These are phyloP conservation scores for Calycopis cecrops DNA, from an alignment of 1,140 invertebrate genomes.

Conservation along the genomic window DNA sequence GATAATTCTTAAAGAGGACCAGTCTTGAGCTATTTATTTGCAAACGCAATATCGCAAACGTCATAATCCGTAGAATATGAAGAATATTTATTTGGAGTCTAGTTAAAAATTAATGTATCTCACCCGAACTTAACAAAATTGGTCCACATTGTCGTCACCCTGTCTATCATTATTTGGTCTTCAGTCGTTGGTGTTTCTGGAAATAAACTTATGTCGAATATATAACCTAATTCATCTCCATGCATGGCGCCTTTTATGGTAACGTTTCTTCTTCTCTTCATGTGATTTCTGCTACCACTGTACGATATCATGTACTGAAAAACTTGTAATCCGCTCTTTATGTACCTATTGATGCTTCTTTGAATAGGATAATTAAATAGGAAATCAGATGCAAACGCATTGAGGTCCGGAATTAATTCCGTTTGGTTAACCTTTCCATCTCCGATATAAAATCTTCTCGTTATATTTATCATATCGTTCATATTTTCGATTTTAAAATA, in stretches of 20 bases:
- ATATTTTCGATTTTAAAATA: slow-evolving; percentile 14
- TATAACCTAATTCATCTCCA: slow-evolving; percentile 33
- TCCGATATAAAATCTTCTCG: slow-evolving; percentile 32
- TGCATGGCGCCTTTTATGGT: slow-evolving; percentile 26
- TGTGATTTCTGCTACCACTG: slow-evolving; percentile 26
- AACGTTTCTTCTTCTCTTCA: slow-evolving; percentile 18
- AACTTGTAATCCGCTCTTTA: slow-evolving; percentile 23
- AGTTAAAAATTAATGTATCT: slow-evolving; percentile 1
- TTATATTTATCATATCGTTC: slow-evolving; percentile 17
- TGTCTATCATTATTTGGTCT: slow-evolving; percentile 28
- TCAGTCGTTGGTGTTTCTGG: slow-evolving; percentile 11
- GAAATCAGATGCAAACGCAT: slow-evolving; percentile 30
- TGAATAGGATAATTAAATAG: slow-evolving; percentile 24
- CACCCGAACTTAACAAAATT: slow-evolving; percentile 41
- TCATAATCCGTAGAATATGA: too few species aligned
- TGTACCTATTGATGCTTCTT: slow-evolving; percentile 23
- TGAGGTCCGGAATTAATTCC: slow-evolving; percentile 15
- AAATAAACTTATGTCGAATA: slow-evolving; percentile 27
- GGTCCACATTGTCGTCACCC: slow-evolving; percentile 35
- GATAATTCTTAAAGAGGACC: too few species aligned
- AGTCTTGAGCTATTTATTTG: too few species aligned
- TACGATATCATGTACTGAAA: slow-evolving; percentile 36
- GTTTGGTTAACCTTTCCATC: slow-evolving; percentile 21
- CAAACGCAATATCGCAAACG: too few species aligned
- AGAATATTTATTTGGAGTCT: too few species aligned